Base-by-base conservation (phyloP, 2,888 invertebrate genomes). In the Lepidochrysops patricia region DNA sequence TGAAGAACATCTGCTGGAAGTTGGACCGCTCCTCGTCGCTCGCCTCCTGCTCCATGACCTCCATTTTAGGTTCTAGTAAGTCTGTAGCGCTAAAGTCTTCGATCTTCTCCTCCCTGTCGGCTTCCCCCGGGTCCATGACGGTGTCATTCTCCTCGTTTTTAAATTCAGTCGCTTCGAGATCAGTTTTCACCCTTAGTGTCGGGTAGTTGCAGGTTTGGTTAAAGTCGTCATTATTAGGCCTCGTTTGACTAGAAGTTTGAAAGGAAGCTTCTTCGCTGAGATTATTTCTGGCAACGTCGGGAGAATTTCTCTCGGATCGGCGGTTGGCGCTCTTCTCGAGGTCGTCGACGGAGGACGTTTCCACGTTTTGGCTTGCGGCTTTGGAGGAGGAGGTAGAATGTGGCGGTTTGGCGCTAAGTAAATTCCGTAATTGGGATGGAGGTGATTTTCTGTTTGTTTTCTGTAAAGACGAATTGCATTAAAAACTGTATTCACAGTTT, bases 41-140 rank as follows among this genome's bases (percentile, higher is more conserved):
- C 66, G 90, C 91, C 80, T 89, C 89, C 64, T 86, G 94, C 79
- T 94, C 94, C 75, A 93, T 92, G 68, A 93, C 89, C 88, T 94
- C 94, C 83, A 93, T 86, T 90, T 94, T 94, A 72, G 94, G 93
- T 89, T 93, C 89, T 66, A 89, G 75, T 68, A 89, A 80, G 73
- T 90, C 90, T 35, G 86, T 78, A 65, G 85, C 88, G 66, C 77
- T 85, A 68, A 87, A 85, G 60, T 88, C 89, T 70, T 83, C 86
- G 70, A 80, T 78, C 70, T 84, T 85, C 61, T 84, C 87, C 66
- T 74, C 74, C 66, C 79, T 77, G 60, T 87, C 87, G 57, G 79
- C 68, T 70, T 87, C 89, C 63, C 85, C 87, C 56, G 86, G 85
- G 64, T 89, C 89, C 83, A 87, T 82, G 63, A 86, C 79, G 67